Conservation (phyloP, 1,140 invertebrate species). For the Thaumatotibia leucotreta region DNA sequence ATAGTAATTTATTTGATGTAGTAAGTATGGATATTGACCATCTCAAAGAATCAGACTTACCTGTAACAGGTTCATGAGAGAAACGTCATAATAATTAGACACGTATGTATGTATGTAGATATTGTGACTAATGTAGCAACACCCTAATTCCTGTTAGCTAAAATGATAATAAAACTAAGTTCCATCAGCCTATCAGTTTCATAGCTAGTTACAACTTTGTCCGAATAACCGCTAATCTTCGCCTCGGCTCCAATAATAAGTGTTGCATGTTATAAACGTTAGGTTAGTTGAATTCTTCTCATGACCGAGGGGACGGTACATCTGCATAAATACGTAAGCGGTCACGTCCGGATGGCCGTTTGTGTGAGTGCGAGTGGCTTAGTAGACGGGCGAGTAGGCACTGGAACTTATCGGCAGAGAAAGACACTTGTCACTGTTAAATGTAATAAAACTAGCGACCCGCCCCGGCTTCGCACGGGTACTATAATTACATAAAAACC, state of each 20-base stretch:
- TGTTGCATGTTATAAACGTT: conserved; percentile 22
- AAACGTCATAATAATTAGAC: no score
- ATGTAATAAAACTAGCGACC: no score
- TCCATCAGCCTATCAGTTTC: background rate
- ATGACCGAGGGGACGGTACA: conserved; percentile 34
- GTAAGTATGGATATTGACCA: no score
- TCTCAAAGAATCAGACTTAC: no score
- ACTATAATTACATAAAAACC: no score
- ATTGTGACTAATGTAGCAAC: no score
- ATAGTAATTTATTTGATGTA: no score
- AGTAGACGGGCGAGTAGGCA: conserved; percentile 17
- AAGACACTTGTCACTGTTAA: no score
- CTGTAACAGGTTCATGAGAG: no score
- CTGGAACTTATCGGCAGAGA: conserved; percentile 14
- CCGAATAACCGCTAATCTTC: conserved; percentile 35
- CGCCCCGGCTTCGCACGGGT: no score
- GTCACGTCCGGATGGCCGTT: conserved; percentile 50
- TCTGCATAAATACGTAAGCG: conserved; percentile 67
- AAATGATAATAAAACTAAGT: background rate
- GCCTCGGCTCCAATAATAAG: conserved; percentile 54
- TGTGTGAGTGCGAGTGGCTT: conserved; percentile 48
- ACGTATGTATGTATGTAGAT: no score
- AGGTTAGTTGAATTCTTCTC: conserved; percentile 62
- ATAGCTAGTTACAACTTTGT: background rate
- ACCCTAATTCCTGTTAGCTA: no score